Conservation (phyloP, 2,113 vertebrate species). For the Nansenia antarctica region DNA sequence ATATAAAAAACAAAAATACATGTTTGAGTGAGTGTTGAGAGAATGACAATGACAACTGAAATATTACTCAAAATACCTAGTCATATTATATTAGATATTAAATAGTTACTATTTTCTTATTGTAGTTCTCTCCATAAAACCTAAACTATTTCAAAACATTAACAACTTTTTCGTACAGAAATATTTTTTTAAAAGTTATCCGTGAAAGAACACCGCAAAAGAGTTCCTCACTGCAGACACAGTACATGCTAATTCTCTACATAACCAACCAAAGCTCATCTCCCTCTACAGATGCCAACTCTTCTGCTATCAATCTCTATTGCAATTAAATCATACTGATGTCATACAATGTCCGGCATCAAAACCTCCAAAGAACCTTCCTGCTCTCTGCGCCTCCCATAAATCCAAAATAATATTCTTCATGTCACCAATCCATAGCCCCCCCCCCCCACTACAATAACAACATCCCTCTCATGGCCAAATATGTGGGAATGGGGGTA, state of each 20-base stretch:
- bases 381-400: neutral
- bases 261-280: neutral
- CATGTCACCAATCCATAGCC: too few relatives aligned
- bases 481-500: conserved; percentile 23
- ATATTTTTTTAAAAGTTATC: neutral
- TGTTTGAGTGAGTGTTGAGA: too few relatives aligned
- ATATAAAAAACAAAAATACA: too few relatives aligned
- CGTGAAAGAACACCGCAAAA: neutral
- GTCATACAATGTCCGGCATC: too few relatives aligned
- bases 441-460: neutral
- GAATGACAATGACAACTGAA: too few relatives aligned
- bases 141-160: neutral
- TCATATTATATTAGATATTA: too few relatives aligned
- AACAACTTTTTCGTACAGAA: neutral
- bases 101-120: too few relatives aligned
- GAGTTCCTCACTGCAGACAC: neutral
- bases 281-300: neutral
- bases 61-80: too few relatives aligned
- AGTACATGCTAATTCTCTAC: too few relatives aligned
- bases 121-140: too few relatives aligned
- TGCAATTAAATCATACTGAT: too few relatives aligned
- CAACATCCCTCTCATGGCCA: neutral
- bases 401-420: neutral
- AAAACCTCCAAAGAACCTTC: too few relatives aligned
- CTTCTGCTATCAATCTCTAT: neutral